Conservation (phyloP, 2,113 vertebrate species). For the Hippocampus mohnikei region DNA sequence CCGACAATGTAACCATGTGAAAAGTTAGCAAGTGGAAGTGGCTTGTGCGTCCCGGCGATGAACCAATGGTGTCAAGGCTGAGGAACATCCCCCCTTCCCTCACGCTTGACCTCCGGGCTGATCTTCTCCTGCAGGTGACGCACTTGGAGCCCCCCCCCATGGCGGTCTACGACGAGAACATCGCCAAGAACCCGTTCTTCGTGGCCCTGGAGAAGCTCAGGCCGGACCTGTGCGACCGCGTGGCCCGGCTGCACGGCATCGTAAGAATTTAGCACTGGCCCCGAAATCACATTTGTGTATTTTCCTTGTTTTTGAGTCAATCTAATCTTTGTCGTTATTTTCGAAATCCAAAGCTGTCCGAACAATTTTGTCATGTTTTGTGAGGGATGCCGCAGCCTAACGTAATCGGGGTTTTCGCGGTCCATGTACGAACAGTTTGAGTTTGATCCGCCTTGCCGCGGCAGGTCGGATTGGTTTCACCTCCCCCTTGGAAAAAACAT, state of each 20-base stretch:
- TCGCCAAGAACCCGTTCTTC: slow-evolving; percentile 94
- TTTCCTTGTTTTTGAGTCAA: not conserved
- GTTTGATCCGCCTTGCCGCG: too few relatives aligned
- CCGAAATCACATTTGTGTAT: not conserved
- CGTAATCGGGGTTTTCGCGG: too few relatives aligned
- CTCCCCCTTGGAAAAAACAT: too few relatives aligned
- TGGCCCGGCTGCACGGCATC: slow-evolving; percentile 84
- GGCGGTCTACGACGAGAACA: slow-evolving; percentile 97
- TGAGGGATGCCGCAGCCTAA: too few relatives aligned
- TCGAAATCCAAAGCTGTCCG: too few relatives aligned
- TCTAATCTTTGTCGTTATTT: not conserved
- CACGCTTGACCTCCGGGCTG: not conserved
- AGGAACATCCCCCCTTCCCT: not conserved
- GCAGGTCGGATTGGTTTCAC: too few relatives aligned
- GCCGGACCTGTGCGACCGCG: slow-evolving; percentile 83
- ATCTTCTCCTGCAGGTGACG: slow-evolving; percentile 32
- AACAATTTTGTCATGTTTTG: too few relatives aligned
- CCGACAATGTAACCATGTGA: too few relatives aligned
- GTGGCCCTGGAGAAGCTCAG: slow-evolving; percentile 85
- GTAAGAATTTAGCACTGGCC: slow-evolving; percentile 73
- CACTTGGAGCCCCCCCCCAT: slow-evolving; percentile 80
- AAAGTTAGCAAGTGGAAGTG: too few relatives aligned
- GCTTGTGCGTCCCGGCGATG: not conserved
- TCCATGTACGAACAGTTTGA: too few relatives aligned
- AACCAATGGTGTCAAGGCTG: not conserved